Evolutionary conservation across 2,113 vertebrate genomes (phyloP).

Genomic region (Lampris megalopsis): DNA sequence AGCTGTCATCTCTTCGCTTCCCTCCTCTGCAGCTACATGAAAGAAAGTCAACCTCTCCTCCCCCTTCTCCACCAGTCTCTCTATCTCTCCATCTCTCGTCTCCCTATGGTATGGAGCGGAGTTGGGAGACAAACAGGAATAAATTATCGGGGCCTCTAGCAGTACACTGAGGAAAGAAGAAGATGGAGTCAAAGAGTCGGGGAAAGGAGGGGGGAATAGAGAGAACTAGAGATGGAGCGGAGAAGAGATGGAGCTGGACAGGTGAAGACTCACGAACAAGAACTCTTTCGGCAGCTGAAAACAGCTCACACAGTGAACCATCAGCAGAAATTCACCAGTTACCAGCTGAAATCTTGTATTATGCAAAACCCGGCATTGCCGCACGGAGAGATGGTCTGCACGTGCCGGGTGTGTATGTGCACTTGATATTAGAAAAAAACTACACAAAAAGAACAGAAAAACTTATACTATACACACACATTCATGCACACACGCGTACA

Average conservation of each 20-base stretch:
- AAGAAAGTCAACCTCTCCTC: conserved; percentile 55
- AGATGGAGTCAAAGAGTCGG: conserved; percentile 1
- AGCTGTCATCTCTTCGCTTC: conserved; percentile 65
- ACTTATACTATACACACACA: conserved; percentile 22
- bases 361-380: conserved; percentile 45
- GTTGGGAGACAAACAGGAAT: conserved; percentile 70
- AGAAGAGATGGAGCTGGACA: conserved; percentile 56
- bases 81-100: conserved; percentile 45
- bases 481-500: conserved; percentile 5
- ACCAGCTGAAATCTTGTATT: conserved; percentile 38
- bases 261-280: conserved; percentile 59
- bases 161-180: conserved; percentile 16
- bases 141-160: conserved; percentile 57
- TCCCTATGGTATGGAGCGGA: conserved; percentile 50
- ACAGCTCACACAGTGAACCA: conserved; percentile 51
- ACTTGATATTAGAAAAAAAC: not conserved
- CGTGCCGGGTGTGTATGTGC: not conserved
- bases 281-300: conserved; percentile 63
- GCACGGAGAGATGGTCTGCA: conserved; percentile 27
- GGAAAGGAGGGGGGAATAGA: not conserved
- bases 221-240: conserved; percentile 28
- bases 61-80: conserved; percentile 17
- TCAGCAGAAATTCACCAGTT: conserved; percentile 50
- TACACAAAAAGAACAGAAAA: too few relatives aligned
- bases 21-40: conserved; percentile 65